Percentiles rank a stretch among this genome's conserved stretches.
Conservation (phyloP, 2,888 invertebrate species). For the Lithophane leautieri region DNA sequence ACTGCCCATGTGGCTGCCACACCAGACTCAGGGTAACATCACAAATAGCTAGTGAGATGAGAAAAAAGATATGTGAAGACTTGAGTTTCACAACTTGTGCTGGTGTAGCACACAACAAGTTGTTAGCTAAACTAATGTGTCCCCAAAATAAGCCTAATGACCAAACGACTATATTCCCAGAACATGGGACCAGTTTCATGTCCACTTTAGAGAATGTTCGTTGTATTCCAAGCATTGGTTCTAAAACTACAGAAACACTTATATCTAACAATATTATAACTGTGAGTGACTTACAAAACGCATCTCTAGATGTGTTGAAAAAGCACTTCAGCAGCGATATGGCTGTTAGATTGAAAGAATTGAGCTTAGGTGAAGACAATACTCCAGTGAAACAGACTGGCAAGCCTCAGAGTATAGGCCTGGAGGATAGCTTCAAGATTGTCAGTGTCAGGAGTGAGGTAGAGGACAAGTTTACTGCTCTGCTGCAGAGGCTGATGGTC, state of each 20-base stretch:
- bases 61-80: slow-evolving; percentile 92
- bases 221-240: slow-evolving; percentile 94
- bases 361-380: slow-evolving; percentile 94
- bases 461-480: slow-evolving; percentile 92
- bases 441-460: slow-evolving; percentile 94
- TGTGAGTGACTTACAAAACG: slow-evolving; percentile 92
- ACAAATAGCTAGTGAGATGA: slow-evolving; percentile 94
- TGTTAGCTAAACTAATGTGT: slow-evolving; percentile 94
- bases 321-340: slow-evolving; percentile 92
- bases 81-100: slow-evolving; percentile 95
- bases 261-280: slow-evolving; percentile 92
- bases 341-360: slow-evolving; percentile 92
- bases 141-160: slow-evolving; percentile 94
- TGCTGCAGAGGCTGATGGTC: slow-evolving; percentile 93
- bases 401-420: slow-evolving; percentile 94
- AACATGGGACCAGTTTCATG: slow-evolving; percentile 92
- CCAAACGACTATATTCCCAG: slow-evolving; percentile 94
- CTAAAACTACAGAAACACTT: slow-evolving; percentile 92
- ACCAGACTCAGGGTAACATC: slow-evolving; percentile 93
- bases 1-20: slow-evolving; percentile 94
- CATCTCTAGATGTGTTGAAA: slow-evolving; percentile 90
- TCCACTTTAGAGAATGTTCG: slow-evolving; percentile 91
- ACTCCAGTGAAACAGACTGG: slow-evolving; percentile 93
- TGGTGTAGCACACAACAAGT: slow-evolving; percentile 95
- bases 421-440: slow-evolving; percentile 94